Conservation (phyloP, 2,888 invertebrate species). For the Drosophila ustulata region DNA sequence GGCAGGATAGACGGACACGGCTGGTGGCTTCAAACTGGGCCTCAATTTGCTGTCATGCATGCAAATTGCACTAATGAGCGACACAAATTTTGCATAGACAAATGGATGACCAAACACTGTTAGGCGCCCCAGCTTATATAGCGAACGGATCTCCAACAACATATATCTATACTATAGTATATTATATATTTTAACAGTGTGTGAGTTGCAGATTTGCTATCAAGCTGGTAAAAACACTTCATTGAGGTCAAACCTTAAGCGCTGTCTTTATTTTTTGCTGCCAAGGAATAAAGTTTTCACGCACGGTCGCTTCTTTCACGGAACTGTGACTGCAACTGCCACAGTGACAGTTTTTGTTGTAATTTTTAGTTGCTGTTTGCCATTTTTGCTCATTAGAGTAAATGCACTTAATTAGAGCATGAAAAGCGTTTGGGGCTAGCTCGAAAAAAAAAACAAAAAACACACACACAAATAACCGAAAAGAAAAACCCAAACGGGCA, state of each 20-base stretch:
- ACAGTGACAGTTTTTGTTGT: slow-evolving; percentile 33
- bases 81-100: slow-evolving; percentile 75
- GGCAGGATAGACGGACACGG: slow-evolving; percentile 37
- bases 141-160: neutral
- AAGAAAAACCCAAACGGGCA: slow-evolving; percentile 7
- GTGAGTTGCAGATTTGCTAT: neutral
- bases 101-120: slow-evolving; percentile 53
- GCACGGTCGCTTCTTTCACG: slow-evolving; percentile 62
- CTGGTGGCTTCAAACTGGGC: slow-evolving; percentile 52
- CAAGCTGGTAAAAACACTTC: slow-evolving; percentile 28
- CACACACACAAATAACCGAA: neutral
- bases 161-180: slow-evolving; percentile 6
- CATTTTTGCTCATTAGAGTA: slow-evolving; percentile 80
- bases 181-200: slow-evolving; percentile 3
- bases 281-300: slow-evolving; percentile 61
- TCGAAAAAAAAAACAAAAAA: slow-evolving; percentile 22
- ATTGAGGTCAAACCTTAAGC: slow-evolving; percentile 48
- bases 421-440: slow-evolving; percentile 47
- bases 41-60: slow-evolving; percentile 76
- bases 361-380: slow-evolving; percentile 35
- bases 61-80: slow-evolving; percentile 80
- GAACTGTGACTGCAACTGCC: slow-evolving; percentile 46
- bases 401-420: slow-evolving; percentile 79
- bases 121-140: neutral
- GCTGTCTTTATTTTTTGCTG: neutral